Evolutionary conservation across 2,797 vertebrate genomes (phyloP), one percentile per base, ranked within the genome.

Genomic region (Fratercula arctica): DNA sequence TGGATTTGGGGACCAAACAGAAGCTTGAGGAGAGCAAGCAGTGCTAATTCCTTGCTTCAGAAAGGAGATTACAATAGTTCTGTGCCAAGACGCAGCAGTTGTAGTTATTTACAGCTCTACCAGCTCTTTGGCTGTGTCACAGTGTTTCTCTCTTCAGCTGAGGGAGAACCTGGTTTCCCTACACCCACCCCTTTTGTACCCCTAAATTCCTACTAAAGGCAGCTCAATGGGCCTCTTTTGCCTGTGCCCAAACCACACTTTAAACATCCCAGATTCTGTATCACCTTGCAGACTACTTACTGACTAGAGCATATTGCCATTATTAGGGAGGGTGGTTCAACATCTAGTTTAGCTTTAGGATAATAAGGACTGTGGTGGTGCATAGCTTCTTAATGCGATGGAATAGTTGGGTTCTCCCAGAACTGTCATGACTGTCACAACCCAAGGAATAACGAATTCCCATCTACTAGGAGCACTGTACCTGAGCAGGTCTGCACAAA

Each of bases 401-500:
- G 37, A 73, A 43, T 23, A 73, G 4, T 0, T 70, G n/a, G n/a
- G 37, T 48, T 81, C 37, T 87, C 35, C 63, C 29, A 73, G 54
- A 82, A 56, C 23, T 51, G 23, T 12, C 31, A 1, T 25, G 54
- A 50, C 48, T 35, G 29, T 54, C 53, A 39, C n/a, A 87, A 60
- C n/a, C 29, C 76, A 75, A 43, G 53, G 61, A 95, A 46, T 57
- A 46, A 85, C 11, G 25, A 86, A 61, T 43, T 90, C 23, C 16
- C 17, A 23, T 61, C 46, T 39, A 60, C 16, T 6, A 78, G 67
- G 68, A 91, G 43, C 60, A 92, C 60, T 51, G 43, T 97, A 99
- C 99, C 99, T 97, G 98, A 70, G 82, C 94, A 97, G 91, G 88
- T 93, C 78, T 98, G 97, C 72, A 99, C 98, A 77, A 99, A 99